phyloP scores from a whole-genome alignment of 1,140 invertebrate species.

The Liolophura sinensis region DNA sequence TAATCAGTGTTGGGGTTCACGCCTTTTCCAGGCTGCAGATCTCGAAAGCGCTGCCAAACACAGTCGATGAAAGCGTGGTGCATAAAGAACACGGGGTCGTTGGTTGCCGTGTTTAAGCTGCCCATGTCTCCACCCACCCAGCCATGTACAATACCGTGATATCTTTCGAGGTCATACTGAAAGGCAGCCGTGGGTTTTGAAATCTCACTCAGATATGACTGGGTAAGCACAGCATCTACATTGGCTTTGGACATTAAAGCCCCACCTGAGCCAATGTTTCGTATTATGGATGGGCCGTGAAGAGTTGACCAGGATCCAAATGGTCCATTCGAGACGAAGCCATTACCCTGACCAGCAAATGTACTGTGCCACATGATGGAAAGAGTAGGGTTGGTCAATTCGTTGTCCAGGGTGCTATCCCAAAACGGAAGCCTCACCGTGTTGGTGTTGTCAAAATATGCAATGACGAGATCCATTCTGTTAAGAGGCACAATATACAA shows the following conservation, averaged over 20 bases:
- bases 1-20: neutral
- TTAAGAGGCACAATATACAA: constrained; percentile 13
- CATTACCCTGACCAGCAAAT: constrained; percentile 56
- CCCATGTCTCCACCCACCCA: constrained; percentile 48
- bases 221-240: no score
- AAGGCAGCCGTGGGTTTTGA: constrained; percentile 14
- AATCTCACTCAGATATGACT: no score
- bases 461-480: constrained; percentile 32
- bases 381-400: constrained; percentile 44
- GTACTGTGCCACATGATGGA: constrained; percentile 53
- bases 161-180: constrained; percentile 35
- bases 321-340: constrained; percentile 54
- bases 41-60: constrained; percentile 49
- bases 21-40: constrained; percentile 28
- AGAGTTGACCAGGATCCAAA: constrained; percentile 37
- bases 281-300: constrained; percentile 7
- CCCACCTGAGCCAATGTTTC: no score
- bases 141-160: constrained; percentile 42
- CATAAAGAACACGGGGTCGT: constrained; percentile 58
- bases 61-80: constrained; percentile 59
- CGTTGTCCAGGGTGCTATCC: constrained; percentile 53
- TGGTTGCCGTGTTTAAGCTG: constrained; percentile 46
- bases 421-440: constrained; percentile 56
- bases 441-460: constrained; percentile 34
- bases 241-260: no score